phyloP scores from a whole-genome alignment of 2,888 invertebrate genomes.

The Orchestes rusci region DNA sequence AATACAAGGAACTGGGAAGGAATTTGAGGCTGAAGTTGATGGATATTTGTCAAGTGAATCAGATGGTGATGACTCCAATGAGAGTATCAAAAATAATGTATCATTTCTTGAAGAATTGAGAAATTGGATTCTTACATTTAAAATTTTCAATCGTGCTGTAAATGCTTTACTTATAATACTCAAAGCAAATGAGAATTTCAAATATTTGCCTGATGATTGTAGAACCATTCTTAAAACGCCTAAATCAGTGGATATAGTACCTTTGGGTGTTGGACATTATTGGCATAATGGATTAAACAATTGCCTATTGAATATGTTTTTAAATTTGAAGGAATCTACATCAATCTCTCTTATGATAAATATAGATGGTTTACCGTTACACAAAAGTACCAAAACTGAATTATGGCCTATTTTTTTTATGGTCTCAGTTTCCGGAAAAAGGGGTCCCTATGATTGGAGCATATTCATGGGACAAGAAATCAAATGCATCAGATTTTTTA shows the following conservation, averaged over 20 bases:
- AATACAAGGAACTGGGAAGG: too few species aligned
- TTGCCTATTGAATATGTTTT: slow-evolving; percentile 6
- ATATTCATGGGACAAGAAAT: slow-evolving; percentile 5
- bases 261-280: slow-evolving; percentile 16
- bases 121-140: background rate
- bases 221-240: slow-evolving; percentile 21
- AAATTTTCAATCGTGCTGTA: background rate
- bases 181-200: background rate
- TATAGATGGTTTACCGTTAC: slow-evolving; percentile 14
- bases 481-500: background rate
- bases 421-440: slow-evolving; percentile 1
- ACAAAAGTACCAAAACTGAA: slow-evolving; percentile 8
- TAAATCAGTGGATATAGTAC: slow-evolving; percentile 10
- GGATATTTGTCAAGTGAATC: too few species aligned
- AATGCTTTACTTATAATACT: background rate
- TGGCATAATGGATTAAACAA: slow-evolving; percentile 23
- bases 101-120: background rate
- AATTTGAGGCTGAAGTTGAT: too few species aligned
- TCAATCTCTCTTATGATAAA: slow-evolving; percentile 12
- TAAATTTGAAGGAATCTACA: slow-evolving; percentile 10
- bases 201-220: slow-evolving; percentile 13
- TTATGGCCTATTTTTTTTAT: slow-evolving; percentile 16
- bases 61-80: too few species aligned
- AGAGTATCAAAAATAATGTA: too few species aligned
- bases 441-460: background rate